These are phyloP conservation scores for Steatocranus sp. DNA, from an alignment of 2,797 vertebrate genomes.

Conservation along the genomic window DNA sequence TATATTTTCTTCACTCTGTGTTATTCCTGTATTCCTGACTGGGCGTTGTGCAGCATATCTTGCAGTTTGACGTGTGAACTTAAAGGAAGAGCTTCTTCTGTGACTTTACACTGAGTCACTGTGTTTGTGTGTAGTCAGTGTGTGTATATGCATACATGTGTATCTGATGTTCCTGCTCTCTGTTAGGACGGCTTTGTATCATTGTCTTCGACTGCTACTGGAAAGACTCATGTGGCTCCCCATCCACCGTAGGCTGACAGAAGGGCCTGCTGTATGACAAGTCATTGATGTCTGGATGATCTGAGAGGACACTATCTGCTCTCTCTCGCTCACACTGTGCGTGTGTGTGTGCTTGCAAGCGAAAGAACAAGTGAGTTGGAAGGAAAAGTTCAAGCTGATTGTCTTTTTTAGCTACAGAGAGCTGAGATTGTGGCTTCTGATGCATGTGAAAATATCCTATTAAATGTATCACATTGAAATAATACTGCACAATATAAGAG, in stretches of 20 bases:
- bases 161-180: conserved; percentile 32
- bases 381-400: neutral
- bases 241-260: conserved; percentile 39
- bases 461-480: neutral
- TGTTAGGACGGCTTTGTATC: conserved; percentile 12
- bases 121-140: conserved; percentile 19
- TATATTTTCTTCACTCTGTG: neutral
- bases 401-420: neutral
- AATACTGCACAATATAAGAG: neutral
- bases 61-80: conserved; percentile 28
- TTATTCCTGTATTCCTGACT: conserved; percentile 28
- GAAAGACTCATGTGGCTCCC: conserved; percentile 47
- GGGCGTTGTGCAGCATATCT: conserved; percentile 8
- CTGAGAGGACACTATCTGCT: conserved; percentile 36
- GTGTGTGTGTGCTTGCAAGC: neutral
- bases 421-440: neutral
- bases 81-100: conserved; percentile 30
- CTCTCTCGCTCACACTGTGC: neutral
- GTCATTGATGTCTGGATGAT: conserved; percentile 60
- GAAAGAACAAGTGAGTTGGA: neutral
- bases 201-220: conserved; percentile 44
- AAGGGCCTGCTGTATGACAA: conserved; percentile 50
- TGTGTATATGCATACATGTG: neutral
- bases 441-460: neutral
- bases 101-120: conserved; percentile 30